Conservation (phyloP, 2,113 vertebrate species). For the Tringa solitaria region DNA sequence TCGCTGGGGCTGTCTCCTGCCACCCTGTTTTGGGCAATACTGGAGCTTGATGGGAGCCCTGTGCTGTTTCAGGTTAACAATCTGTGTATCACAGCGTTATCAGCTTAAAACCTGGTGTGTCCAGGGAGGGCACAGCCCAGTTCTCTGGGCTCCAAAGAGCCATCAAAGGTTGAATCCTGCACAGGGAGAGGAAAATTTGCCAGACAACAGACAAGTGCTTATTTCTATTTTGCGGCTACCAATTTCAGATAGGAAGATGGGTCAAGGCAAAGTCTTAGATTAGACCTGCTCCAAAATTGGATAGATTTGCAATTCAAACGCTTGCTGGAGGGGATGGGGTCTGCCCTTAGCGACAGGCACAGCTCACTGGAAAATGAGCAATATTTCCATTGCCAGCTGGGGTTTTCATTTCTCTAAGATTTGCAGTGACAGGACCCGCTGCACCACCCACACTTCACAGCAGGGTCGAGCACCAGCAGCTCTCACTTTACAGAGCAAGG, state of each 20-base stretch:
- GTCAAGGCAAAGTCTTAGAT: too few species aligned
- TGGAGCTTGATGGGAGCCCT: neutral
- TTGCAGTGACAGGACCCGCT: rapidly evolving
- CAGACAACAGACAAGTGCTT: rapidly evolving
- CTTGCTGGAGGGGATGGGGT: neutral
- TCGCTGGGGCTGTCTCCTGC: neutral
- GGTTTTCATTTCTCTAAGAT: neutral
- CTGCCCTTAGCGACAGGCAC: neutral
- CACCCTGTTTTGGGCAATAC: neutral
- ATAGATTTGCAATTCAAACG: neutral
- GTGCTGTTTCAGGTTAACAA: neutral
- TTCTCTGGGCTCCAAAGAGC: neutral
- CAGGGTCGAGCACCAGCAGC: neutral
- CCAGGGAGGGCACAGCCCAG: neutral
- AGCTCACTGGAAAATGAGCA: neutral
- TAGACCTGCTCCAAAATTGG: neutral
- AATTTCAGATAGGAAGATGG: rapidly evolving
- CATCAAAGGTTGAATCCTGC: neutral
- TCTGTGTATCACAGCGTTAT: rapidly evolving
- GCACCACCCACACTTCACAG: neutral
- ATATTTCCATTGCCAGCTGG: neutral
- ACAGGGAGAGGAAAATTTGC: neutral
- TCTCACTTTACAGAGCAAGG: neutral
- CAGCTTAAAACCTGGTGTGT: too few species aligned
- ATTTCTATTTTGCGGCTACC: neutral